Conservation (phyloP, 2,888 invertebrate genomes). For the Amorpha juglandis region DNA sequence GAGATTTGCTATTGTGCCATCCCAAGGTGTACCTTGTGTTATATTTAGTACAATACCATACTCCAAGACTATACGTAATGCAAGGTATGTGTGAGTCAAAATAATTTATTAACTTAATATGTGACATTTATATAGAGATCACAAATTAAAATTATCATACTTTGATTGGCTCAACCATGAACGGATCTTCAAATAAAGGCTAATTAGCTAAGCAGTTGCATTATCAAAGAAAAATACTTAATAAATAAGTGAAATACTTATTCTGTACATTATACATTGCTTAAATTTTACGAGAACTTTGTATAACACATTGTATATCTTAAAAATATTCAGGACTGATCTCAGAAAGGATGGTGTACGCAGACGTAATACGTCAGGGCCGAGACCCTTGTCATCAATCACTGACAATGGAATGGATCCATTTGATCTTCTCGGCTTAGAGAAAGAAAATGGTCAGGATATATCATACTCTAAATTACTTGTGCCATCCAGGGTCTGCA, state of each 20-base stretch:
- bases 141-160: too few relatives aligned
- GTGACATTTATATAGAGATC: too few relatives aligned
- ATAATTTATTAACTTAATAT: not conserved
- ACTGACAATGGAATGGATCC: constrained; percentile 93
- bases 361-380: constrained; percentile 91
- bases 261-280: too few relatives aligned
- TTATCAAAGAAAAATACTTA: too few relatives aligned
- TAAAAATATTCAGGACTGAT: constrained; percentile 74
- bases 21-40: constrained; percentile 91
- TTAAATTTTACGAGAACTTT: too few relatives aligned
- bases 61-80: constrained; percentile 86
- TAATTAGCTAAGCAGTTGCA: too few relatives aligned
- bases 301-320: not conserved
- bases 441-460: constrained; percentile 94
- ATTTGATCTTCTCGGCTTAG: constrained; percentile 92
- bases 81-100: constrained; percentile 75
- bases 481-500: constrained; percentile 87
- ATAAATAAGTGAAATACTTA: too few relatives aligned
- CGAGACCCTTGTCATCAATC: constrained; percentile 92
- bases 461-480: constrained; percentile 94
- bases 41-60: constrained; percentile 95
- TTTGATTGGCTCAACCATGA: too few relatives aligned
- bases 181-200: too few relatives aligned
- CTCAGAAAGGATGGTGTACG: constrained; percentile 89
- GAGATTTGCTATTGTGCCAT: constrained; percentile 91